Conservation (phyloP, 2,113 vertebrate genomes). For the Zosterops hypoxanthus region DNA sequence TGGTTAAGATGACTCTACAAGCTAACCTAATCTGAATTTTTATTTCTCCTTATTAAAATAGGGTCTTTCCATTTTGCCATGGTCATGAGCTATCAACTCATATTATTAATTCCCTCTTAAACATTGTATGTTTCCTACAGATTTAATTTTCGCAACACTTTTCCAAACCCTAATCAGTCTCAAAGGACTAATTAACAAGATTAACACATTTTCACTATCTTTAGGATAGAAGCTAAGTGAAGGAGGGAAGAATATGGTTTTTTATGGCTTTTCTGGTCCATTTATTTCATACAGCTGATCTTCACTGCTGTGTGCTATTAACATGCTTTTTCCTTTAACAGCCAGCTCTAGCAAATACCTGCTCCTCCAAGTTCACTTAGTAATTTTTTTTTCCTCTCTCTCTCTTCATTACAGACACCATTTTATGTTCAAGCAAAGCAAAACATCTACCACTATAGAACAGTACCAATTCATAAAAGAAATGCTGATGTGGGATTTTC, state of each 20-base stretch:
- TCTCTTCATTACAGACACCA: not conserved
- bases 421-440: not conserved
- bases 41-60: constrained; percentile 4
- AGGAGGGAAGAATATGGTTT: not conserved
- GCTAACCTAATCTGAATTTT: not conserved
- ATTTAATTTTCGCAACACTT: constrained; percentile 41
- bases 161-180: constrained; percentile 25
- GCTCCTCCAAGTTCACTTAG: not conserved
- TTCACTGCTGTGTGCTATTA: not conserved
- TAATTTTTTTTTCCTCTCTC: not conserved
- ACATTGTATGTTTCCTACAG: not conserved
- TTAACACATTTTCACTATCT: not conserved
- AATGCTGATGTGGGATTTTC: not conserved
- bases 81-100: not conserved
- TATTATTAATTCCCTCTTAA: not conserved
- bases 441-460: not conserved
- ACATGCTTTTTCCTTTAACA: not conserved
- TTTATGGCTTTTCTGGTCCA: not conserved
- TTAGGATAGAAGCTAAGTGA: not conserved
- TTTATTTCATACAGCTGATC: constrained; percentile 6
- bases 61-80: not conserved
- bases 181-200: constrained; percentile 44
- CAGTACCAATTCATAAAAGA: not conserved
- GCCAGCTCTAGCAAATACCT: not conserved
- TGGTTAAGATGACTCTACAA: not conserved